A percentile compares a stretch with the other conserved stretches of the same genome.
Conservation (phyloP, 1,140 invertebrate genomes). For the Galleria mellonella region DNA sequence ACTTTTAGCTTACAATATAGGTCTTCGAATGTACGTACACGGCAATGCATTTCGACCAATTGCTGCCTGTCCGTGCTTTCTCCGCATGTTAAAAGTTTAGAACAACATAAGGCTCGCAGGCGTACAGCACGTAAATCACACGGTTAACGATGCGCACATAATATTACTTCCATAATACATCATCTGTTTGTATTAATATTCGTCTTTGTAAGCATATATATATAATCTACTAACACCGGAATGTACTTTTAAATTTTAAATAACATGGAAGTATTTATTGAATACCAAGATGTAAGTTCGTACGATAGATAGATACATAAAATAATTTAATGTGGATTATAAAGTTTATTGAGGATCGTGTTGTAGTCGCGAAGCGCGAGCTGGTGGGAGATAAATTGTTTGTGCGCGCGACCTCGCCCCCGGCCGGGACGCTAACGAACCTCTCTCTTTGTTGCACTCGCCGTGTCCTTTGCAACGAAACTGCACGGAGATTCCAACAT, state of each 20-base stretch:
- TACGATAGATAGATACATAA: not conserved
- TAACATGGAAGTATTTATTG: too few species aligned
- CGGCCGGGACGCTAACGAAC: slow-evolving; percentile 51
- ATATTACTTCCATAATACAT: slow-evolving; percentile 46
- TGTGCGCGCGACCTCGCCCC: slow-evolving; percentile 54
- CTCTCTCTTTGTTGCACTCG: slow-evolving; percentile 53
- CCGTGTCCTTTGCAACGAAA: slow-evolving; percentile 42
- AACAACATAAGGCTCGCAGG: slow-evolving; percentile 43
- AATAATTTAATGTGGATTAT: slow-evolving; percentile 36
- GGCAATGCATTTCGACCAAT: slow-evolving; percentile 38
- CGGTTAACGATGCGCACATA: slow-evolving; percentile 57
- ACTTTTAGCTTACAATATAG: slow-evolving; percentile 27
- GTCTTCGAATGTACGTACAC: slow-evolving; percentile 20
- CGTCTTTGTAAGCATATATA: slow-evolving; percentile 12
- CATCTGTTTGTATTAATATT: slow-evolving; percentile 31
- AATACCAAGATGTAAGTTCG: slow-evolving; percentile 3
- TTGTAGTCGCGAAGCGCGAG: slow-evolving; percentile 12
- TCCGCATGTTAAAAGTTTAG: slow-evolving; percentile 26
- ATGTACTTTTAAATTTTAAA: too few species aligned
- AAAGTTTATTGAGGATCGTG: slow-evolving; percentile 35
- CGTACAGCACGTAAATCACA: slow-evolving; percentile 46
- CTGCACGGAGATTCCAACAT: slow-evolving; percentile 30
- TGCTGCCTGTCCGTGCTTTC: slow-evolving; percentile 11
- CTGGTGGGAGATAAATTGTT: slow-evolving; percentile 47
- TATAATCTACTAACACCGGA: too few species aligned